These are phyloP conservation scores for Campoletis raptor DNA, from an alignment of 2,888 invertebrate genomes.

Conservation along the genomic window DNA sequence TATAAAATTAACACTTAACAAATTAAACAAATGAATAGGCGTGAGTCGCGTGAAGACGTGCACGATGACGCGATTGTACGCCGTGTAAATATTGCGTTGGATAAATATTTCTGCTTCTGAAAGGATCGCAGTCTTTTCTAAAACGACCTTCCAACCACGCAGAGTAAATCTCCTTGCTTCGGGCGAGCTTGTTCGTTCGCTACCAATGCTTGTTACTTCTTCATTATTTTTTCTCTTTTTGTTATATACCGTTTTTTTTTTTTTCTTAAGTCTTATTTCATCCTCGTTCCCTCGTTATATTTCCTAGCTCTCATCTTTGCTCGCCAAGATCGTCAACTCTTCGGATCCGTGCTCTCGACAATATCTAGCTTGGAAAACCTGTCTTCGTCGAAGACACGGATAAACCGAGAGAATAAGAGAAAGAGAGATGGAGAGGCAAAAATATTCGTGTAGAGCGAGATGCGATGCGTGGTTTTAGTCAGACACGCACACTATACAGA, in stretches of 20 bases:
- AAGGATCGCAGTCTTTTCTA: slow-evolving; percentile 75
- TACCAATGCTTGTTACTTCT: slow-evolving; percentile 45
- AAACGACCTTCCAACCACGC: slow-evolving; percentile 50
- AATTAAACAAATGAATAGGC: slow-evolving; percentile 80
- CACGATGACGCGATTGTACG: slow-evolving; percentile 40
- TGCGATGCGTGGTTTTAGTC: slow-evolving; percentile 37
- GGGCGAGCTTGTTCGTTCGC: slow-evolving; percentile 33
- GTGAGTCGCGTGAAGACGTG: slow-evolving; percentile 17
- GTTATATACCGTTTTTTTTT: slow-evolving; percentile 8
- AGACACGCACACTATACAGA: slow-evolving; percentile 17
- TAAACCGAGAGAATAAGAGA: slow-evolving; percentile 39
- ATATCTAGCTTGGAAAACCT: slow-evolving; percentile 68
- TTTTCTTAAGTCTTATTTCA: slow-evolving; percentile 39
- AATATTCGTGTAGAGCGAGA: background rate
- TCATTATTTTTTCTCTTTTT: slow-evolving; percentile 38
- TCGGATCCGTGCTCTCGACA: slow-evolving; percentile 76
- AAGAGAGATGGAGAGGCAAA: slow-evolving; percentile 69
- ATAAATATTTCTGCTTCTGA: slow-evolving; percentile 82
- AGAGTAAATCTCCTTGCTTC: slow-evolving; percentile 43
- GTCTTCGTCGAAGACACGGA: slow-evolving; percentile 41
- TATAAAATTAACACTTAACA: slow-evolving; percentile 82
- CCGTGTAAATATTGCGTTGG: slow-evolving; percentile 81
- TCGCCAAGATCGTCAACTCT: slow-evolving; percentile 72
- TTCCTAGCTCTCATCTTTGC: slow-evolving; percentile 58
- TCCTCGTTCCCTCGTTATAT: slow-evolving; percentile 53